Conservation (phyloP, 2,113 vertebrate genomes). For the Centropus bengalensis region DNA sequence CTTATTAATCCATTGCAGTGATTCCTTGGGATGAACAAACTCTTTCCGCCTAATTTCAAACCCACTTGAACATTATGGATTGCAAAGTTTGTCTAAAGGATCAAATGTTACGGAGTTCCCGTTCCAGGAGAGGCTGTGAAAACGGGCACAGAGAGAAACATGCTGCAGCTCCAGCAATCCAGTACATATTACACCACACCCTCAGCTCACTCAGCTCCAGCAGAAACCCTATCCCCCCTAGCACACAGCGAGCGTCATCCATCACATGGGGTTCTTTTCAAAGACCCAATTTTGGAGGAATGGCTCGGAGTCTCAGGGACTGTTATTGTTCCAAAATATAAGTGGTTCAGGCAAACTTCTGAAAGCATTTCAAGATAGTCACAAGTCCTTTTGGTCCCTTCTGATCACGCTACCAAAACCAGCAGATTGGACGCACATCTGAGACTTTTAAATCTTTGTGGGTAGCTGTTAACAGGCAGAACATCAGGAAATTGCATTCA, state of each 20-base stretch:
- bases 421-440: conserved; percentile 46
- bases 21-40: conserved; percentile 1
- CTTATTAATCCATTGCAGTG: neutral
- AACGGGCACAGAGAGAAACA: neutral
- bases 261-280: neutral
- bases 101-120: neutral
- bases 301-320: neutral
- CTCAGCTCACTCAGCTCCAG: neutral
- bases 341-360: neutral
- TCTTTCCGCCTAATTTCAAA: conserved; percentile 36
- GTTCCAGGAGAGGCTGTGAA: neutral
- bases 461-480: conserved; percentile 46
- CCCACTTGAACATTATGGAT: neutral
- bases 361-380: conserved; percentile 39
- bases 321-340: conserved; percentile 2
- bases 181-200: neutral
- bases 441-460: conserved; percentile 36
- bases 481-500: neutral
- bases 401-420: conserved; percentile 51
- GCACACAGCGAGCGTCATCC: neutral
- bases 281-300: neutral
- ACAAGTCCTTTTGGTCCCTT: conserved; percentile 48
- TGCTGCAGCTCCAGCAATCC: neutral
- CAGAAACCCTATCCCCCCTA: conserved; percentile 11
- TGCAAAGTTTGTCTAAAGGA: conserved; percentile 20